Evolutionary conservation across 2,888 invertebrate species (phyloP).

Genomic region (Cantharis rufa): DNA sequence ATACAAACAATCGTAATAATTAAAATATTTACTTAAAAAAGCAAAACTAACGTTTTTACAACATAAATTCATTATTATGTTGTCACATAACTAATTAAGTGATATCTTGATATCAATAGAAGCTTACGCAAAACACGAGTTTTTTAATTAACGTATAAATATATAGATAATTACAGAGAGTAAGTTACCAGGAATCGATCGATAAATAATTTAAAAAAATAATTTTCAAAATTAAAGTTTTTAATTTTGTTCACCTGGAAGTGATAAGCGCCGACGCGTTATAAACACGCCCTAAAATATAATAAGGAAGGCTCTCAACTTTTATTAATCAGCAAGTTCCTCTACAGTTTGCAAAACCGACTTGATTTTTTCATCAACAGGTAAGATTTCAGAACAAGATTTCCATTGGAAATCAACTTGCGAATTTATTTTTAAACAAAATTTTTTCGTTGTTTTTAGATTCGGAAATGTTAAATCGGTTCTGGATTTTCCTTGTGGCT

Average conservation of each 20-base stretch:
- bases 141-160: background rate
- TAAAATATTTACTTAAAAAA: background rate
- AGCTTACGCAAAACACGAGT: background rate
- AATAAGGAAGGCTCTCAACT: slow-evolving; percentile 42
- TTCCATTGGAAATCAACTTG: too few relatives aligned
- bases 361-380: slow-evolving; percentile 18
- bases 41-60: background rate
- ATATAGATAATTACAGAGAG: background rate
- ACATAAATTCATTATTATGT: background rate
- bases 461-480: slow-evolving; percentile 11
- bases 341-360: slow-evolving; percentile 27
- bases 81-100: background rate
- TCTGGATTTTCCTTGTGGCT: slow-evolving; percentile 9
- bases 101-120: background rate
- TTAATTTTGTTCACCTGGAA: slow-evolving; percentile 26
- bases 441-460: background rate
- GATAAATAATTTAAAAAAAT: background rate
- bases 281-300: slow-evolving; percentile 39
- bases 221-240: background rate
- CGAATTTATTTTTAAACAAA: background rate
- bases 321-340: slow-evolving; percentile 47
- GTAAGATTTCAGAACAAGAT: slow-evolving; percentile 4
- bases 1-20: background rate
- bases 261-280: slow-evolving; percentile 34
- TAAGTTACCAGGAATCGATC: background rate